Conservation (phyloP, 2,113 vertebrate species). For the Etia nguti region DNA sequence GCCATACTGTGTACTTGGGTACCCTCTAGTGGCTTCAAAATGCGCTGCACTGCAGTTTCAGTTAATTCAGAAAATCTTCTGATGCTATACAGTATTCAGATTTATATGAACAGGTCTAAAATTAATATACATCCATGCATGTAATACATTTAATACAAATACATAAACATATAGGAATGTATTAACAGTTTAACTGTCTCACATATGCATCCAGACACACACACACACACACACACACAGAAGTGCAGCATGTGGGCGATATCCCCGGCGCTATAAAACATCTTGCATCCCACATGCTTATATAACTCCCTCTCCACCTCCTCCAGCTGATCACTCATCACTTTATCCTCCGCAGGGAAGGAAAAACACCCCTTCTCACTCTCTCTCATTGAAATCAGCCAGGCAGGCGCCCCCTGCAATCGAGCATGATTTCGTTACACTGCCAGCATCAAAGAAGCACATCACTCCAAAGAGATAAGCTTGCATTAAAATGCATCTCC, state of each 20-base stretch:
- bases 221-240: constrained; percentile 15
- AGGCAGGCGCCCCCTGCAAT: constrained; percentile 16
- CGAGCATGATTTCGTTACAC: constrained; percentile 18
- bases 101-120: neutral
- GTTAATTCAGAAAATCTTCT: neutral
- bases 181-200: constrained; percentile 35
- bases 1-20: neutral
- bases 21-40: constrained; percentile 42
- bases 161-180: neutral
- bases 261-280: constrained; percentile 62
- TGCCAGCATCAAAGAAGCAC: constrained; percentile 27
- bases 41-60: neutral
- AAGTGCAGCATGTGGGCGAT: constrained; percentile 54
- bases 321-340: constrained; percentile 67
- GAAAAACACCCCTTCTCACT: constrained; percentile 22
- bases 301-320: constrained; percentile 68
- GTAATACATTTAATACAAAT: neutral
- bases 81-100: neutral
- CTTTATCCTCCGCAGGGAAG: constrained; percentile 47
- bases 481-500: constrained; percentile 6
- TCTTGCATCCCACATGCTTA: constrained; percentile 76
- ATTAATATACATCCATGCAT: neutral
- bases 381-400: constrained; percentile 19
- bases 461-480: constrained; percentile 1
- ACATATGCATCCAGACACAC: constrained; percentile 48